A percentile compares a stretch with the other conserved stretches of the same genome.
These are phyloP conservation scores for Tachina fera DNA, from an alignment of 2,888 invertebrate species.

Conservation along the genomic window DNA sequence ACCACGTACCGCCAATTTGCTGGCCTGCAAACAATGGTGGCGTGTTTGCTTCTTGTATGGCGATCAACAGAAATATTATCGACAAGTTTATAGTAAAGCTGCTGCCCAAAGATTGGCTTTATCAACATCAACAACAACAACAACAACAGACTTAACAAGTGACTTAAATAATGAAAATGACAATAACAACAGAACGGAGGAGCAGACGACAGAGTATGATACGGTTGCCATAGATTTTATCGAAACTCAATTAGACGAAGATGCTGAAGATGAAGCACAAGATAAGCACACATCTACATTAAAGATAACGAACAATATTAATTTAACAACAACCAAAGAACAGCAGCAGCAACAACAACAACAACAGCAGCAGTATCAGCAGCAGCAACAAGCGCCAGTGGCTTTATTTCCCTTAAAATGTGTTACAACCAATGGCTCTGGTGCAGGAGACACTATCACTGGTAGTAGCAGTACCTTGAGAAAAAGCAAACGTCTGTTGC, in stretches of 20 bases:
- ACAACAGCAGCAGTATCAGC: slow-evolving; percentile 2
- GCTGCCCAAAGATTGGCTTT: slow-evolving; percentile 84
- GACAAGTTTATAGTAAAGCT: slow-evolving; percentile 89
- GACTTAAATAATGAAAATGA: slow-evolving; percentile 72
- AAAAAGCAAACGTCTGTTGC: slow-evolving; percentile 79
- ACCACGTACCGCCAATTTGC: slow-evolving; percentile 87
- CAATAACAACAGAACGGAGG: slow-evolving; percentile 72
- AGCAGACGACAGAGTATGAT: slow-evolving; percentile 68
- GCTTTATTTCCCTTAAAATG: slow-evolving; percentile 79
- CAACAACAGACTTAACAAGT: slow-evolving; percentile 67
- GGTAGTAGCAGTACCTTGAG: slow-evolving; percentile 70
- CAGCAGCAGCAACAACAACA: slow-evolving; percentile 19
- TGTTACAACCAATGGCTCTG: slow-evolving; percentile 59
- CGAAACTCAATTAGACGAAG: slow-evolving; percentile 73
- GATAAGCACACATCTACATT: slow-evolving; percentile 66
- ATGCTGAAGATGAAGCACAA: slow-evolving; percentile 57
- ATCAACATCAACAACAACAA: slow-evolving; percentile 72
- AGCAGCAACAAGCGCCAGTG: slow-evolving; percentile 69
- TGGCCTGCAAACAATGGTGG: slow-evolving; percentile 95
- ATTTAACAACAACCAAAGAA: slow-evolving; percentile 66
- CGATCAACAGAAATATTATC: slow-evolving; percentile 93
- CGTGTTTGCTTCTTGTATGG: slow-evolving; percentile 94
- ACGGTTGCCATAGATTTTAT: slow-evolving; percentile 74
- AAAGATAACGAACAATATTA: slow-evolving; percentile 65
- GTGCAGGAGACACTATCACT: slow-evolving; percentile 1